A percentile compares a stretch with the other conserved stretches of the same genome.
Conservation (phyloP, 2,797 vertebrate genomes). For the Yasuhikotakia modesta region DNA sequence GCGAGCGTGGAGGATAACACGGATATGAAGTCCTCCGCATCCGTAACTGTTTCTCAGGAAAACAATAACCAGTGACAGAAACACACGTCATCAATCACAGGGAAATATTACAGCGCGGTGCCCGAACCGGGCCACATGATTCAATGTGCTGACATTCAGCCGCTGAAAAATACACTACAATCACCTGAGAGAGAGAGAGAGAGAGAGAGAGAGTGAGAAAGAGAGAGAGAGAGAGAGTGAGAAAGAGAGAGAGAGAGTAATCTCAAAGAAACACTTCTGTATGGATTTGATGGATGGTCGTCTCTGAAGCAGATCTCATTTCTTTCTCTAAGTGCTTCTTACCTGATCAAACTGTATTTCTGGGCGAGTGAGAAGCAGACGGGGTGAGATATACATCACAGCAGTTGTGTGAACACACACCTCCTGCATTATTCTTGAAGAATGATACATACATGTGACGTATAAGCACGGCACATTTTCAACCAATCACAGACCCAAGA, state of each 20-base stretch:
- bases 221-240: slow-evolving; percentile 12
- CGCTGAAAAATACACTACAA: slow-evolving; percentile 47
- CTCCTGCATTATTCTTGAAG: background rate
- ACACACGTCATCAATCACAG: slow-evolving; percentile 57
- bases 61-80: slow-evolving; percentile 57
- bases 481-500: background rate
- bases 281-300: slow-evolving; percentile 45
- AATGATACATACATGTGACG: background rate
- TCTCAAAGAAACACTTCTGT: slow-evolving; percentile 40
- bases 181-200: slow-evolving; percentile 23
- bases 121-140: background rate
- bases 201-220: background rate
- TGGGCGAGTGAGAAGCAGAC: background rate
- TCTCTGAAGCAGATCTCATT: background rate
- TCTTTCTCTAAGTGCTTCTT: slow-evolving; percentile 25
- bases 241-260: slow-evolving; percentile 19
- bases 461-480: background rate
- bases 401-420: background rate
- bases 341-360: slow-evolving; percentile 31
- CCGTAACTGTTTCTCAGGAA: slow-evolving; percentile 40
- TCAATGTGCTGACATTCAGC: slow-evolving; percentile 15
- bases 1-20: too few relatives aligned
- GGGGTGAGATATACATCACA: slow-evolving; percentile 15
- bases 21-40: slow-evolving; percentile 56
- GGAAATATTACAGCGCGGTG: slow-evolving; percentile 24